Conservation (phyloP, 1,140 invertebrate genomes). For the Bombus waltoni region DNA sequence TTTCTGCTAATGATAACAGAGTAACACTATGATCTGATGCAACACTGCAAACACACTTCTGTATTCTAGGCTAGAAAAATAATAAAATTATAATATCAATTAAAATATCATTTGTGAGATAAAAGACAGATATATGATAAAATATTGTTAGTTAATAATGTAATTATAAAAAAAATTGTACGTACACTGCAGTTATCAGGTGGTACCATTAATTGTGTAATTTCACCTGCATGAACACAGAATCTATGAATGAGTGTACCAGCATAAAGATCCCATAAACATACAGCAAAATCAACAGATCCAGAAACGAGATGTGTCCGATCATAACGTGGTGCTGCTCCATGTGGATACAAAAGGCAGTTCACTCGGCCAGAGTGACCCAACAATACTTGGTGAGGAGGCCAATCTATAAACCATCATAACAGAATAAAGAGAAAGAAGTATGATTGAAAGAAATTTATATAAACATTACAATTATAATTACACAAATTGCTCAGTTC, state of each 20-base stretch:
- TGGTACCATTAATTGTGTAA: slow-evolving; percentile 95
- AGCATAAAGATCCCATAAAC: slow-evolving; percentile 97
- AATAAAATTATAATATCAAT: neutral
- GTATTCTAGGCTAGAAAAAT: slow-evolving; percentile 92
- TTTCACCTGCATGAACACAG: slow-evolving; percentile 97
- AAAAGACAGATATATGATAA: neutral
- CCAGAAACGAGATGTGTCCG: slow-evolving; percentile 96
- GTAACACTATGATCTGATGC: slow-evolving; percentile 99
- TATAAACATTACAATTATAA: neutral
- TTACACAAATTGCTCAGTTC: neutral
- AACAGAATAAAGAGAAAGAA: slow-evolving; percentile 24
- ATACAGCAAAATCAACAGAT: slow-evolving; percentile 98
- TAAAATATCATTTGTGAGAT: neutral
- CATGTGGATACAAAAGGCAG: slow-evolving; percentile 97
- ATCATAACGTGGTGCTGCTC: slow-evolving; percentile 96
- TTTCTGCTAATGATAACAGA: slow-evolving; percentile 95
- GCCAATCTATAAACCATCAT: slow-evolving; percentile 88
- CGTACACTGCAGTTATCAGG: slow-evolving; percentile 95
- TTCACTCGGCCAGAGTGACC: slow-evolving; percentile 98
- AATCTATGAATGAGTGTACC: slow-evolving; percentile 96
- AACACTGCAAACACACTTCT: slow-evolving; percentile 98
- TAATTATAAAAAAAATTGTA: neutral
- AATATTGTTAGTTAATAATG: neutral
- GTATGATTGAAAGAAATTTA: slow-evolving; percentile 3
- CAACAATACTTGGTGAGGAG: slow-evolving; percentile 92